Base-by-base conservation (phyloP, 2,888 invertebrate species). In the Zeuzera pyrina region DNA sequence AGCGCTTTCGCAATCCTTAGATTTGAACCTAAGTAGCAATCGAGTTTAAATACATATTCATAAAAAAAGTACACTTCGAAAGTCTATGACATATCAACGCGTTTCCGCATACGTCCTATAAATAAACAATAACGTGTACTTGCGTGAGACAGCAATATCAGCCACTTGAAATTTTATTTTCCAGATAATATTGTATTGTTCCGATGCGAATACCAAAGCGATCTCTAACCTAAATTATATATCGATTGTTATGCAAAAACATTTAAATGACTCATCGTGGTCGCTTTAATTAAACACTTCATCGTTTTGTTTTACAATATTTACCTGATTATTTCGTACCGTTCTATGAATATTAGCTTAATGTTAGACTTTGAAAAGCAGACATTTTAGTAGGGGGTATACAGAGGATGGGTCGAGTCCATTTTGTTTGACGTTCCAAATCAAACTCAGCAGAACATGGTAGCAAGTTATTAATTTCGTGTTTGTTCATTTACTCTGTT, bases 221-320 rank as follows among this genome's bases (percentile, higher is more conserved):
- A 72, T 78, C 67, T 78, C 81, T 81, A 83, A 81, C 83, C 81
- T 78, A 76, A 79, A 81, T 70, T 70, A 65, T 69, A 66, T 69
- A 83, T 83, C 76, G 78, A 83, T 83, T 83, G 76, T 79, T 79
- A 77, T 76, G 78, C 79, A 74, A 79, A 79, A 79, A 78, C 77
- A 79, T 71, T 58, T 45, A 44, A 35, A 65, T 73, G 69, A 71
- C 56, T 73, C 69, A 73, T 63, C 48, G 40, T 58, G 47, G 38
- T 47, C 57, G 65, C 61, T 61, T 53, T 45, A 42, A 43, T 45
- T 46, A 42, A 47, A 62, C 57, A 55, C 42, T 48, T 56, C 35
- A 50, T 41, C 42, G 49, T n/a, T 41, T 40, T 39, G 34, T 34
- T 47, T 36, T 42, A 43, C 45, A 37, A 58, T 70, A 71, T 60